Evolutionary conservation across 2,888 invertebrate species (phyloP).

Genomic region (Eupsilia transversa): DNA sequence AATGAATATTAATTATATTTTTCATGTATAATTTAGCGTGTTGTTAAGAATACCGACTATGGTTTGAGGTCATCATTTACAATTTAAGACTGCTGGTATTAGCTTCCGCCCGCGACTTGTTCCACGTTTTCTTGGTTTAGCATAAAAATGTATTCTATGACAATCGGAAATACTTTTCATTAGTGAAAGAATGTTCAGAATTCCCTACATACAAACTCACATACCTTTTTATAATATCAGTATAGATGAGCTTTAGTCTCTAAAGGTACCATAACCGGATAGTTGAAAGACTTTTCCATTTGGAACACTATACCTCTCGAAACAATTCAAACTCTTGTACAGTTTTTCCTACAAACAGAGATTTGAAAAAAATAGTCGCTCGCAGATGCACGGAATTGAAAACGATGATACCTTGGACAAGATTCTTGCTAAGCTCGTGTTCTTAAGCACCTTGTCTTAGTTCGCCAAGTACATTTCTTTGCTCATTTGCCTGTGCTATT

Average conservation of each 20-base stretch:
- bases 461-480: background rate
- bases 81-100: background rate
- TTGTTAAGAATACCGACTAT: conserved; percentile 8
- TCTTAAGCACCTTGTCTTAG: conserved; percentile 17
- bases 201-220: too few species aligned
- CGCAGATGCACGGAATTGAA: conserved; percentile 23
- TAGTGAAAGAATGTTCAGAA: too few species aligned
- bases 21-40: conserved; percentile 14
- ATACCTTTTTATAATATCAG: too few species aligned
- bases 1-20: conserved; percentile 47
- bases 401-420: background rate
- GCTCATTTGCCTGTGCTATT: background rate
- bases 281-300: background rate
- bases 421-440: background rate
- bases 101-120: background rate
- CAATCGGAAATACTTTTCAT: too few species aligned
- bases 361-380: background rate
- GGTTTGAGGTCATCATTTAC: background rate
- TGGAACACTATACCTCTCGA: background rate
- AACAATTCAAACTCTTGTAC: background rate
- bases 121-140: too few species aligned
- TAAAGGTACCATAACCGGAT: background rate
- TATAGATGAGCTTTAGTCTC: background rate
- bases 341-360: conserved; percentile 5
- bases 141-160: too few species aligned